Base-by-base conservation (phyloP, 2,113 vertebrate species). In the Aphyosemion australe region DNA sequence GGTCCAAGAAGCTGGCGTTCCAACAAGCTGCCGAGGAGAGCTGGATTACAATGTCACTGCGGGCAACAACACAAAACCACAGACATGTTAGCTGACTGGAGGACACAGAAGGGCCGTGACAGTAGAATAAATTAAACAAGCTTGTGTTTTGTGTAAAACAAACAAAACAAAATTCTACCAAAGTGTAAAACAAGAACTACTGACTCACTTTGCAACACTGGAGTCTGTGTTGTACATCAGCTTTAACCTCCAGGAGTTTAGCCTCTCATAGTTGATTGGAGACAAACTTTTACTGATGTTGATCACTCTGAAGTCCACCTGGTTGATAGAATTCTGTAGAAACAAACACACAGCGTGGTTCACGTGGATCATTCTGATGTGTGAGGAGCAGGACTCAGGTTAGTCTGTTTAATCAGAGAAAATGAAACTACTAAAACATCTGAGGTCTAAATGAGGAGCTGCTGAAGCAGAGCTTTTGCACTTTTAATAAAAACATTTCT, bases 1-100 rank as follows among this genome's bases (percentile, higher is more conserved):
- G 94, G 89, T 98, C 96, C 89, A 99, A 89, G 88, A 99, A 99
- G 87, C 97, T 99, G 88, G 93, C 97, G 66, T 99, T 99, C 96
- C 97, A 98, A 89, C 97, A 99, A 48, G 96, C 96, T 60, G 96
- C 92, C 0, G 97, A 99, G 47, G 97, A 99, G 46, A 99, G 79
- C 52, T 97, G 95, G 85, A 96, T 93, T 45, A 96, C 92, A 68
- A 98, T 93, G 73, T 94, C 93, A 76, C 97, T 99, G 85, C 26
- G 37, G 12, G 65, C 4, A 14, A 46, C 69, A 69, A 26, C 14
- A 65, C 78, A 62, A 78, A 13, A 60, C 18, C 6, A 48, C 15
- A 12, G 42, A 55, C 6, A 19, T 12, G 10, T 37, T 12, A 32
- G 16, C 2, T 15, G 21, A 74, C 26, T 64, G 34, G 5, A 14